Percentiles rank a stretch among this genome's conserved stretches.
These are phyloP conservation scores for Pachyramphus minor DNA, from an alignment of 2,113 vertebrate genomes.

Conservation along the genomic window DNA sequence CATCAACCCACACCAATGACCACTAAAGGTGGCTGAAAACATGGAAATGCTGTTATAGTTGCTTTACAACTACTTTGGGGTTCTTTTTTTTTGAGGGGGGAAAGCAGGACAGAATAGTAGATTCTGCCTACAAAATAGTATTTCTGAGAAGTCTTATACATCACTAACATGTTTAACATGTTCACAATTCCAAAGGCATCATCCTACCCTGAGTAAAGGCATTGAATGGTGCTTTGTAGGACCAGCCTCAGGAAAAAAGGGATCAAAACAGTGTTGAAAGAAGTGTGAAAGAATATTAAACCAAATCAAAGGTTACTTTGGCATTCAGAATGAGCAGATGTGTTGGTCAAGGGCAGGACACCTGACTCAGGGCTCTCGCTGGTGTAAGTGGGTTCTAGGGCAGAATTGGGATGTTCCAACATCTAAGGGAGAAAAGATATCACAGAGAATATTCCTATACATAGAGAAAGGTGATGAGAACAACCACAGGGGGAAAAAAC, in stretches of 20 bases:
- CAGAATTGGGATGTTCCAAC: neutral
- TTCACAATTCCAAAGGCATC: neutral
- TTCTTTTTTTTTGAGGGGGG: neutral
- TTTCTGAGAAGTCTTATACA: neutral
- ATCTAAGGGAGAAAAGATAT: neutral
- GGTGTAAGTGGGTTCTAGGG: neutral
- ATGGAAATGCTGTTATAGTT: neutral
- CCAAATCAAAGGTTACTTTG: neutral
- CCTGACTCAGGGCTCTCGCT: neutral
- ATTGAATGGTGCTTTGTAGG: neutral
- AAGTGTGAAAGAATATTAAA: neutral
- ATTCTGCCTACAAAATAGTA: neutral
- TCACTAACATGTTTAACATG: rapidly evolving
- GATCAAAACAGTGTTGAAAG: neutral
- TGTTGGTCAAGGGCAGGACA: neutral
- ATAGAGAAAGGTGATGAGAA: neutral
- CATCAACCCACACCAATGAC: neutral
- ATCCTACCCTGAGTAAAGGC: neutral
- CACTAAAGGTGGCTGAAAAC: neutral
- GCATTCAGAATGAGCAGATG: neutral
- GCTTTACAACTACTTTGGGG: neutral
- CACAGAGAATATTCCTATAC: neutral
- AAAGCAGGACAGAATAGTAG: neutral
- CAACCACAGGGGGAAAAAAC: neutral
- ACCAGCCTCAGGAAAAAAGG: neutral